Evolutionary conservation across 2,113 vertebrate genomes (phyloP), one percentile per base, ranked within the genome.

Genomic region (Atractosteus spatula): DNA sequence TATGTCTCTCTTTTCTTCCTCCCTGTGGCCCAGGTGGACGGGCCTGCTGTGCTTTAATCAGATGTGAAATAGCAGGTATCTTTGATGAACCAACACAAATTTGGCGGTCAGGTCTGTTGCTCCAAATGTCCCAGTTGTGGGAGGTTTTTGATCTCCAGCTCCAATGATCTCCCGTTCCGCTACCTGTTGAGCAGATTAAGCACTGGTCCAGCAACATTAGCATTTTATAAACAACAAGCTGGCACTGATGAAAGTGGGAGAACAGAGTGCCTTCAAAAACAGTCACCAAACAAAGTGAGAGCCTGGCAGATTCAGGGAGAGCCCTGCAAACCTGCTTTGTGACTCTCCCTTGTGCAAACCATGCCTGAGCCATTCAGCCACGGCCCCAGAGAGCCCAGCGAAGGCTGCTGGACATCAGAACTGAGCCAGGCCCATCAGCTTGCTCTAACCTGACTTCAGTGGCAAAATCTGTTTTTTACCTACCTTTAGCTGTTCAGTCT

Each of bases 181-280:
- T 84, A 87, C 84, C 85, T 87, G 83, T 85, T 76, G 76, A 77
- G 84, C 77, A 73, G 84, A 86, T 89, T 87, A 84, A 82, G 83
- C 56, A 69, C 76, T 77, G 81, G 82, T 64, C 79, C 66, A 85
- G 85, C 81, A 79, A 78, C 79, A 81, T 84, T 89, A 84, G 79
- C 78, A 81, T 77, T 77, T 75, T 73, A 72, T 77, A 79, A 69
- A 69, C 73, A 82, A 74, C 78, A 81, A 68, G 62, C 71, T 69
- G 54, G 77, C 76, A 75, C 62, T 64, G 70, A 73, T 66, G 44
- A 56, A 69, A 72, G 42, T 17, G 12, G 55, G 72, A 70, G 78
- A 77, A 55, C 4, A 44, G 17, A 71, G 72, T 62, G 47, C 55
- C 43, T 56, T 56, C 47, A 51, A 51, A 51, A 51, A 51, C 47